Evolutionary conservation across 2,888 invertebrate species (phyloP).

Genomic region (Sialis lutaria): DNA sequence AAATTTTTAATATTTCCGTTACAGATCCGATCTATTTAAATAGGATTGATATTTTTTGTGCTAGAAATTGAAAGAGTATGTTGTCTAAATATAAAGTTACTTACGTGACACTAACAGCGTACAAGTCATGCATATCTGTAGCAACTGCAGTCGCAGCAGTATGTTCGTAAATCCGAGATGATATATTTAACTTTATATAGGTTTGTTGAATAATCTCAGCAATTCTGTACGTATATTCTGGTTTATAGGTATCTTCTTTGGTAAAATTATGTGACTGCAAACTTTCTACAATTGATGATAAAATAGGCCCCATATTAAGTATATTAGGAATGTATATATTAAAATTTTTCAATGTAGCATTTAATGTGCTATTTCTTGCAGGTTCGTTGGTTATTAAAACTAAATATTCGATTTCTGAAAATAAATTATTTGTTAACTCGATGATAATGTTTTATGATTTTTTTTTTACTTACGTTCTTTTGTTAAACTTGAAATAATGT

Average conservation of each 20-base stretch:
- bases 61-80: too few species aligned
- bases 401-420: constrained; percentile 3
- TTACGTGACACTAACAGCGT: constrained; percentile 50
- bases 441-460: background rate
- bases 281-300: constrained; percentile 17
- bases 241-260: constrained; percentile 12
- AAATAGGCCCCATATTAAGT: constrained; percentile 18
- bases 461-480: constrained; percentile 17
- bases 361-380: constrained; percentile 14
- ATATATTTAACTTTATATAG: constrained; percentile 18
- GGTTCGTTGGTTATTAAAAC: constrained; percentile 8
- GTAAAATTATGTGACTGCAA: constrained; percentile 19
- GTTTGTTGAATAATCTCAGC: constrained; percentile 18
- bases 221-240: constrained; percentile 17
- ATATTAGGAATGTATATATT: constrained; percentile 21
- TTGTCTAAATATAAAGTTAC: constrained; percentile 14
- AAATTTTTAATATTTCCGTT: too few species aligned
- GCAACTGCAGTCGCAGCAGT: constrained; percentile 42
- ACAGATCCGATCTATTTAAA: too few species aligned
- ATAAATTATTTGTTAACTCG: constrained; percentile 10
- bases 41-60: too few species aligned
- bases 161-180: constrained; percentile 20
- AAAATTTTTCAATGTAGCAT: constrained; percentile 17
- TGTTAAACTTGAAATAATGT: constrained; percentile 29
- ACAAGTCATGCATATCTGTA: constrained; percentile 45